These are phyloP conservation scores for Drosophila punjabiensis DNA, from an alignment of 1,140 invertebrate genomes.

Conservation along the genomic window DNA sequence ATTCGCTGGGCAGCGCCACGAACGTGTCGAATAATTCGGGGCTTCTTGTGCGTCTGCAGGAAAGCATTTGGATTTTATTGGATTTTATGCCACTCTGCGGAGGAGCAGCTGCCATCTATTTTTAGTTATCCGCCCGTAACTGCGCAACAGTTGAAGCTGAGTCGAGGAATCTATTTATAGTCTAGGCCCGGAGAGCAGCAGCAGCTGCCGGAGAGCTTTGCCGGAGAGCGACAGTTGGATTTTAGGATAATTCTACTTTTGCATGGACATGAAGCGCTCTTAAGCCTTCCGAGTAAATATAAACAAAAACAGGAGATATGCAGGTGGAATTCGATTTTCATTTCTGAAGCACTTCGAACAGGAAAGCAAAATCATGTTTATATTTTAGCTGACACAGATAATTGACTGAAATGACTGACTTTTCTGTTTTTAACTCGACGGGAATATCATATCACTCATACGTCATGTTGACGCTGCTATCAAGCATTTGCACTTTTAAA, in stretches of 20 bases:
- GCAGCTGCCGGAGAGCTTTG: conserved; percentile 36
- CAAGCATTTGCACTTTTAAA: background rate
- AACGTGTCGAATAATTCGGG: conserved; percentile 57
- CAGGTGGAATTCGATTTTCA: conserved; percentile 6
- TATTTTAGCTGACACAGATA: background rate
- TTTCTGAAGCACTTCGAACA: background rate
- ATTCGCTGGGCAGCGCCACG: conserved; percentile 43
- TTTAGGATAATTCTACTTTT: conserved; percentile 18
- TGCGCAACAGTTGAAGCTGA: conserved; percentile 63
- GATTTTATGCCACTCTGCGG: conserved; percentile 56
- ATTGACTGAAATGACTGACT: background rate
- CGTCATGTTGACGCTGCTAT: background rate
- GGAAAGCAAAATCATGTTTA: background rate
- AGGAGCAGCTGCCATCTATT: conserved; percentile 58
- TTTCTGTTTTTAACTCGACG: background rate
- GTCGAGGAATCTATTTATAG: conserved; percentile 68
- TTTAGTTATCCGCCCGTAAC: conserved; percentile 50
- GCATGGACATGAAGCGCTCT: conserved; percentile 19
- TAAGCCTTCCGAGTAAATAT: background rate
- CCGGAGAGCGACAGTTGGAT: conserved; percentile 2
- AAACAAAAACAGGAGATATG: conserved; percentile 20
- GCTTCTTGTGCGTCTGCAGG: conserved; percentile 42
- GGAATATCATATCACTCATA: background rate
- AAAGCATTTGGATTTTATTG: conserved; percentile 63
- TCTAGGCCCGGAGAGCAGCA: conserved; percentile 42